Evolutionary conservation across 2,888 invertebrate genomes (phyloP), one percentile per base, ranked within the genome.

Genomic region (Thalpophila matura): DNA sequence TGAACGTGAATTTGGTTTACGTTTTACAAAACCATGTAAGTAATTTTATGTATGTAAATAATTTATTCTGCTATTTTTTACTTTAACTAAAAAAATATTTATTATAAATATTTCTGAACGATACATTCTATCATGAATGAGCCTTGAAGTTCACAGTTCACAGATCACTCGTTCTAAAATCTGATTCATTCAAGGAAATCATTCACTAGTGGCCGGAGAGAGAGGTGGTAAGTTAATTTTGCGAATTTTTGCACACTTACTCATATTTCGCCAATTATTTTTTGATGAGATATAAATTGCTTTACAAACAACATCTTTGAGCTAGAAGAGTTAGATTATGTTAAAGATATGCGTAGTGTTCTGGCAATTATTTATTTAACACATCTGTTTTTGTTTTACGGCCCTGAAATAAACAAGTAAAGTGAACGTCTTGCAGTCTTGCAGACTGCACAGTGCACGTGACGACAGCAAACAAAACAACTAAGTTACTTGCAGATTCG

Each of bases 391-490:
- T 83, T 82, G 80, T 80, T 85, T 83, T 69, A 47, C 45, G 85
- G 58, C 86, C 87, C 74, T 87, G 85, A 88, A 83, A 80, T 73
- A 85, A 82, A 76, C 78, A 78, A 77, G 79, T 76, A 68, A 78
- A 66, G 79, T 76, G 69, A 78, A 66, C 47, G 71, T 70, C 45
- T 60, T 62, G 5, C 12, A 14, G n/a, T n/a, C n/a, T n/a, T n/a
- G n/a, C n/a, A n/a, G n/a, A n/a, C n/a, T n/a, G 24, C 45, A 3
- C 45, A 27, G 1, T 47, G 77, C 86, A 89, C 85, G 87, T 87
- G 87, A 89, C 76, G 77, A 83, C 76, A 90, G 88, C 86, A 89
- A 88, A 79, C 73, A 35, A 43, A n/a, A n/a, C n/a, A n/a, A 54
- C 18, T 43, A 22, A 51, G 10, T 31, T 61, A 27, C 14, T 68